Conservation (phyloP, 2,888 invertebrate genomes). For the Corythucha ciliata region DNA sequence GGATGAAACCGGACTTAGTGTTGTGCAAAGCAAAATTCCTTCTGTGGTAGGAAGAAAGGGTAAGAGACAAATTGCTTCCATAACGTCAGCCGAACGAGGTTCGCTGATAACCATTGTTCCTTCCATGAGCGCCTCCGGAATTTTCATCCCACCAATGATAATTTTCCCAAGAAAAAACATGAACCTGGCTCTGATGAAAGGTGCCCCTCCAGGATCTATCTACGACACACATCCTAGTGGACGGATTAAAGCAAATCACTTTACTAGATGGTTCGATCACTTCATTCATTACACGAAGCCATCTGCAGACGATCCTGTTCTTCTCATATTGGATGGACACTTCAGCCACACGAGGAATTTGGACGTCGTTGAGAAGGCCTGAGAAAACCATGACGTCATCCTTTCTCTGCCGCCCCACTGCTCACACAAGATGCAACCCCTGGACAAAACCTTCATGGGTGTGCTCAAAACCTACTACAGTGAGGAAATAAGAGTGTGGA, state of each 20-base stretch:
- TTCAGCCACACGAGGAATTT: constrained; percentile 27
- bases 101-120: constrained; percentile 36
- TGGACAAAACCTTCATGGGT: constrained; percentile 29
- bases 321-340: constrained; percentile 33
- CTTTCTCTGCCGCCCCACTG: constrained; percentile 30
- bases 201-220: constrained; percentile 37
- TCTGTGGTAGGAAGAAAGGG: constrained; percentile 37
- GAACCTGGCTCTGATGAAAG: constrained; percentile 37
- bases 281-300: constrained; percentile 35
- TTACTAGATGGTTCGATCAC: constrained; percentile 39
- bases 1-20: constrained; percentile 40
- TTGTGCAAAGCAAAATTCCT: constrained; percentile 37
- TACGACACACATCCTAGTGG: constrained; percentile 36
- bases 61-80: constrained; percentile 37
- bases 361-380: constrained; percentile 24
- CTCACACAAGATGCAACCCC: constrained; percentile 28
- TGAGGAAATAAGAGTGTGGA: constrained; percentile 14
- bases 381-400: constrained; percentile 25
- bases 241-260: constrained; percentile 38
- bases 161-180: constrained; percentile 39
- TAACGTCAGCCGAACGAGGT: constrained; percentile 40
- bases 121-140: constrained; percentile 37
- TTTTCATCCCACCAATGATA: constrained; percentile 38
- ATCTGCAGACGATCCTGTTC: constrained; percentile 32
- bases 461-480: constrained; percentile 13